Evolutionary conservation across 2,113 vertebrate genomes (phyloP), one percentile per base, ranked within the genome.

Genomic region (Ictidomys tridecemlineatus): DNA sequence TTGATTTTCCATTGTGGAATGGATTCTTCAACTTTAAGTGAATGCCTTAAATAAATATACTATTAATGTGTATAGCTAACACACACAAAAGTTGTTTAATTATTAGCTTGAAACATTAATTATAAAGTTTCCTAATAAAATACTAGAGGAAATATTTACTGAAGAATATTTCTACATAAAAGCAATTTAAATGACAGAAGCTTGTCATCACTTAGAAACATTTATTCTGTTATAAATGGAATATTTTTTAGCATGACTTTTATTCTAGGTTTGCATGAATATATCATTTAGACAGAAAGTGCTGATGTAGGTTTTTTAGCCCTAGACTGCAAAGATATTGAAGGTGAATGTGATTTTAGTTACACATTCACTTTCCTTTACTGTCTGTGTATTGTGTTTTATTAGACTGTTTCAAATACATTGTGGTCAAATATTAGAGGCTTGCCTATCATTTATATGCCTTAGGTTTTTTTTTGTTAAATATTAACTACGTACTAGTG

Each of bases 1-100:
- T 97, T 98, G 94, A 96, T 98, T 98, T 98, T 92, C 90, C 97
- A 85, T 78, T 85, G 70, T 80, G 92, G 94, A 96, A 80, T 93
- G 20, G 45, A 77, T 98, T 83, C 28, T 77, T 69, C 30, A 91
- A 14, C 70, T 58, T 82, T 65, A 30, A 96, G 58, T 87, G 53
- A 69, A 82, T 91, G 13, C 39, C 58, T 96, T 76, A 88, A 92
- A 17, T 85, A 74, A 76, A n/a, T 67, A 89, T 22, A 39, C 89
- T 85, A 78, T 13, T 94, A 95, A 76, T 70, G 97, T 96, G 89
- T 97, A 95, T 79, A 97, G 45, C 14, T 76, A 97, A 39, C 93
- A 56, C 12, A 72, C 30, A 45, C 8, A 93, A 84, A 85, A 22
- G 4, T 4, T 26, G 28, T 93, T 94, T 96, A 78, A 93, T 95